Percentiles rank a stretch among this genome's conserved stretches.
Conservation (phyloP, 2,113 vertebrate species). For the Tichodroma muraria region DNA sequence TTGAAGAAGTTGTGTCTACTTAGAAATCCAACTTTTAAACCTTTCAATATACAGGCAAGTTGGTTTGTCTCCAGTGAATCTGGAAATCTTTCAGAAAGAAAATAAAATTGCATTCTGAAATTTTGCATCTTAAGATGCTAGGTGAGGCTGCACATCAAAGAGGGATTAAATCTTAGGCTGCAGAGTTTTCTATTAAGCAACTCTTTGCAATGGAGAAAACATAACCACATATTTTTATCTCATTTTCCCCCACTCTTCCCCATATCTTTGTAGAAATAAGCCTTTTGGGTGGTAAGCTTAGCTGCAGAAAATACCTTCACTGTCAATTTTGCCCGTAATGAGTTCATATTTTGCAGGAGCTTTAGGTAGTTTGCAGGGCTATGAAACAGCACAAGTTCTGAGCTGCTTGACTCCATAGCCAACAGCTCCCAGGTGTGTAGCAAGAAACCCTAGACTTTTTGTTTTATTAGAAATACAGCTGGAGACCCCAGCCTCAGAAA, state of each 20-base stretch:
- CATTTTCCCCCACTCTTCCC: background rate
- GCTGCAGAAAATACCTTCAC: background rate
- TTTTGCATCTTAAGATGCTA: background rate
- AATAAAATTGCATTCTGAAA: background rate
- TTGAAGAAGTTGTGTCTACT: background rate
- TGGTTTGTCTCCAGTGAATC: background rate
- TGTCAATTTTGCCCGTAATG: background rate
- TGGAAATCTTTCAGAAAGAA: background rate
- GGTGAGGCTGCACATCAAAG: background rate
- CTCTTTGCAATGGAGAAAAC: background rate
- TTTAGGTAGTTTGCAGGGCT: background rate
- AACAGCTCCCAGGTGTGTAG: background rate
- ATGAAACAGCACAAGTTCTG: background rate
- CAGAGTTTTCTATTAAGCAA: background rate
- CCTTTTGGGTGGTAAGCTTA: background rate
- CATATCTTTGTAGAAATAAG: background rate
- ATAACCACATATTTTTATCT: background rate
- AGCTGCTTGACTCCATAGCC: background rate
- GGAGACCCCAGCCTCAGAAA: background rate
- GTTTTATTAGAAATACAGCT: background rate
- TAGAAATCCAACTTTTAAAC: background rate
- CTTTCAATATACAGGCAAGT: background rate
- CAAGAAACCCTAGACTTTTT: background rate
- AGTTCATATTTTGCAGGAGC: background rate
- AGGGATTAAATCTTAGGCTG: background rate